phyloP scores from a whole-genome alignment of 1,140 invertebrate species.

The Formica exsecta region DNA sequence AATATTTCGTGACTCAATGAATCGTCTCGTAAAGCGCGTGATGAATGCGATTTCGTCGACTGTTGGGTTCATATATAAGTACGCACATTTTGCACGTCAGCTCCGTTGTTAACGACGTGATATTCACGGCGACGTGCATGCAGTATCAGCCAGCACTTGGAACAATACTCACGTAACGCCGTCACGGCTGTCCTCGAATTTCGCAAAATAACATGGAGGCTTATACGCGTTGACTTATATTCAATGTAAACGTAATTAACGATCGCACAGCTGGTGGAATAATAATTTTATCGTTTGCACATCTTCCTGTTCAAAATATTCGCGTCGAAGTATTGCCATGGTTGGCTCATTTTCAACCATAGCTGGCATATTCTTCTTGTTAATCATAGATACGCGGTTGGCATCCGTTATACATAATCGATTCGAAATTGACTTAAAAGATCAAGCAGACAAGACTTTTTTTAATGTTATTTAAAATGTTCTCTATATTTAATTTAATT shows the following conservation, averaged over 20 bases:
- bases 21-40: conserved; percentile 35
- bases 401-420: neutral
- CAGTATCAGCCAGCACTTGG: conserved; percentile 44
- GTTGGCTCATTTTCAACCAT: neutral
- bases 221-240: conserved; percentile 42
- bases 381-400: neutral
- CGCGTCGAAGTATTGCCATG: neutral
- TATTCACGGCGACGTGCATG: conserved; percentile 19
- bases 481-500: neutral
- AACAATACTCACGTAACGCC: conserved; percentile 57
- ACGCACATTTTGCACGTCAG: conserved; percentile 38
- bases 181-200: conserved; percentile 52
- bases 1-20: conserved; percentile 38
- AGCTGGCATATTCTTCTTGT: neutral
- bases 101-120: conserved; percentile 46
- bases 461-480: neutral
- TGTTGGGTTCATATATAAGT: conserved; percentile 22
- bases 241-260: conserved; percentile 55
- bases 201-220: conserved; percentile 4
- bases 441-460: neutral
- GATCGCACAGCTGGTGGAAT: conserved; percentile 32
- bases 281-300: conserved; percentile 43
- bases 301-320: neutral
- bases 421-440: neutral
- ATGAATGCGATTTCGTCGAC: neutral